phyloP scores from a whole-genome alignment of 2,888 invertebrate species.

The Prosapia bicincta region DNA sequence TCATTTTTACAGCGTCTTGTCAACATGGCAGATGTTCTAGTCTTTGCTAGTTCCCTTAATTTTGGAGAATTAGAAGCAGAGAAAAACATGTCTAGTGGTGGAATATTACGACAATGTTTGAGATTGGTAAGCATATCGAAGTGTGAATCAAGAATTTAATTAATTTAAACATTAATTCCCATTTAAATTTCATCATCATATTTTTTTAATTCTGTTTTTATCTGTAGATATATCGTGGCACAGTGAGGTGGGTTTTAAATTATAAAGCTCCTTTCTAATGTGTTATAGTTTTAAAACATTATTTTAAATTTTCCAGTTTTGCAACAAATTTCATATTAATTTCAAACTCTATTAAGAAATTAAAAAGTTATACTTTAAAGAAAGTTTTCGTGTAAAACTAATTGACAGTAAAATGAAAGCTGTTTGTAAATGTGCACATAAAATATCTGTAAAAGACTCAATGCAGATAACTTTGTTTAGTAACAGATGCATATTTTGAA shows the following conservation, averaged over 20 bases:
- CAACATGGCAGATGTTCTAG: constrained; percentile 97
- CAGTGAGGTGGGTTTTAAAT: neutral
- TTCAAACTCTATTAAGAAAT: too few relatives aligned
- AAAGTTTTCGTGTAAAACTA: too few relatives aligned
- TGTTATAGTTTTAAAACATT: too few relatives aligned
- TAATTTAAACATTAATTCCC: neutral
- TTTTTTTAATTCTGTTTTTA: constrained; percentile 16
- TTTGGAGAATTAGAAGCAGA: constrained; percentile 98
- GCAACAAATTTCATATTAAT: too few relatives aligned
- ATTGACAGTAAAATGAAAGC: too few relatives aligned
- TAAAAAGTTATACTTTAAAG: too few relatives aligned
- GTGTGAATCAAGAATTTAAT: too few relatives aligned
- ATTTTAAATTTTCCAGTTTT: too few relatives aligned
- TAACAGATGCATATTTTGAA: too few relatives aligned
- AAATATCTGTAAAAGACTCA: too few relatives aligned
- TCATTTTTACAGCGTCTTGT: constrained; percentile 97
- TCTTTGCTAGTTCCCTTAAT: constrained; percentile 96
- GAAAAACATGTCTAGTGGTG: constrained; percentile 99
- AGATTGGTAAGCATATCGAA: constrained; percentile 85
- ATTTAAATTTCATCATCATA: constrained; percentile 3
- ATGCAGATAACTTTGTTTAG: too few relatives aligned
- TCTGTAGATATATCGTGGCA: neutral
- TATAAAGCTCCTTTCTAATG: neutral
- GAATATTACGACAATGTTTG: constrained; percentile 94
- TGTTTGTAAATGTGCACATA: too few relatives aligned